Evolutionary conservation across 2,888 invertebrate genomes (phyloP).

Genomic region (Hetaerina titia): DNA sequence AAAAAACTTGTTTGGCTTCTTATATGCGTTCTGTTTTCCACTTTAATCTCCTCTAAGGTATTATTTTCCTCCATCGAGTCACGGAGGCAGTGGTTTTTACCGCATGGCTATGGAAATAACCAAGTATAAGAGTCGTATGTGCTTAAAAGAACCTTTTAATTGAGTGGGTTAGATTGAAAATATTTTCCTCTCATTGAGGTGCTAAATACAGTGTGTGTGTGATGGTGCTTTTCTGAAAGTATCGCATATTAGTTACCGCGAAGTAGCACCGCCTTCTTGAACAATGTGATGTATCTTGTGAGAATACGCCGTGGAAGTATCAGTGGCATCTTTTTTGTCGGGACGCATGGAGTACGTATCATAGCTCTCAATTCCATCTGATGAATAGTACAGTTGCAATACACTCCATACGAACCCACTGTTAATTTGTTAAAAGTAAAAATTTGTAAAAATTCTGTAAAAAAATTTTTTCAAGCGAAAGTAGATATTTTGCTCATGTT

Average conservation of each 20-base stretch:
- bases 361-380: neutral
- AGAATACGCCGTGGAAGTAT: neutral
- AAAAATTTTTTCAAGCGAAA: too few relatives aligned
- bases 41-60: constrained; percentile 61
- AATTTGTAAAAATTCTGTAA: too few relatives aligned
- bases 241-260: neutral
- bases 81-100: constrained; percentile 21
- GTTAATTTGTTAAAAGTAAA: too few relatives aligned
- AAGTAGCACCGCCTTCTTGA: neutral
- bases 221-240: neutral
- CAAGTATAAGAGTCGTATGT: neutral
- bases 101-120: constrained; percentile 28
- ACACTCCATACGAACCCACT: too few relatives aligned
- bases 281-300: neutral
- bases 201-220: neutral
- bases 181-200: neutral
- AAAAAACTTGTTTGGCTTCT: constrained; percentile 53
- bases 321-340: neutral
- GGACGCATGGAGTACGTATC: neutral
- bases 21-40: constrained; percentile 65
- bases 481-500: too few relatives aligned
- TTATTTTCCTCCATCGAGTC: constrained; percentile 55
- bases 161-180: neutral
- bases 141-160: neutral
- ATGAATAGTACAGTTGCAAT: too few relatives aligned